Conservation (phyloP, 2,888 invertebrate genomes). For the Orthonychiurus folsomi region DNA sequence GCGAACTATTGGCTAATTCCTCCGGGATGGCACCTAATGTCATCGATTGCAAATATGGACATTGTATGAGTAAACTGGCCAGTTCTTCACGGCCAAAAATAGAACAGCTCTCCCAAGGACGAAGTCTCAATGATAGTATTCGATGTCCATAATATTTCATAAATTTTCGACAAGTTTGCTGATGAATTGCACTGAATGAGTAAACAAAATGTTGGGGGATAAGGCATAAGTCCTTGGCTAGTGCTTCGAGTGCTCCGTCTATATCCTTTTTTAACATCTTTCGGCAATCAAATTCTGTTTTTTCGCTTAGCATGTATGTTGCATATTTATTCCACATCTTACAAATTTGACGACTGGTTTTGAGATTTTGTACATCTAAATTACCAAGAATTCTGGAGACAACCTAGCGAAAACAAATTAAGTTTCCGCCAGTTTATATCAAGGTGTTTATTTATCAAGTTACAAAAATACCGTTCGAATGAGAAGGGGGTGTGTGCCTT, state of each 20-base stretch:
- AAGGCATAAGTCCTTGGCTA: background rate
- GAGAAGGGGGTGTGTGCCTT: too few relatives aligned
- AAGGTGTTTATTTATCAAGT: too few relatives aligned
- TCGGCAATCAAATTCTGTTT: background rate
- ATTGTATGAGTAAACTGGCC: background rate
- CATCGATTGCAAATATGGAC: background rate
- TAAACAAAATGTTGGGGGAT: background rate
- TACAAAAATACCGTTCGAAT: too few relatives aligned
- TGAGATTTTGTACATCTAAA: background rate
- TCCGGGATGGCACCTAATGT: background rate
- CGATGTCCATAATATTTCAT: background rate
- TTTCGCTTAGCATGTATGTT: background rate
- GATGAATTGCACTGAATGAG: background rate
- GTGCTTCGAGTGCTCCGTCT: background rate
- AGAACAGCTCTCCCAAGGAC: background rate
- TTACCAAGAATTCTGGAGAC: background rate
- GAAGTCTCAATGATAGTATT: background rate
- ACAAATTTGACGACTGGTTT: background rate
- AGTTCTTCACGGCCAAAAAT: background rate
- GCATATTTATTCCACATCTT: background rate
- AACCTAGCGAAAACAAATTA: too few relatives aligned
- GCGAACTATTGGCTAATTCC: background rate
- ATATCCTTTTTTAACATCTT: background rate
- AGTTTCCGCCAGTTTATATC: too few relatives aligned
- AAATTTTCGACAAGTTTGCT: background rate